Percentiles rank a stretch among this genome's conserved stretches.
Evolutionary conservation across 2,113 vertebrate genomes (phyloP).

Genomic region (Megatriorchis doriae): DNA sequence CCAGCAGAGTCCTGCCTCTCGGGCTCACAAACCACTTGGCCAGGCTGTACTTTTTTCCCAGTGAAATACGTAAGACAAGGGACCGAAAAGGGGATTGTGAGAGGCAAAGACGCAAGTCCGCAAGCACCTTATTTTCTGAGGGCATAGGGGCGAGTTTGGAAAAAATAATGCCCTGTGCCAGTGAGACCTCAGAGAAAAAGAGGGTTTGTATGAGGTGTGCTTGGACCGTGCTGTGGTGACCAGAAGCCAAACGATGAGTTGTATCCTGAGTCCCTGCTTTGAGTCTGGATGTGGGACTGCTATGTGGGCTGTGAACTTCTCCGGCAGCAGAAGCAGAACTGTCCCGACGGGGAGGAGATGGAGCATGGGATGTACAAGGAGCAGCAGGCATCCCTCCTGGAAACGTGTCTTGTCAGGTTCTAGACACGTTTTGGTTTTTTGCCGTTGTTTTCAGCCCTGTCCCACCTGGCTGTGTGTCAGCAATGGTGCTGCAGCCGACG

Average conservation of each 20-base stretch:
- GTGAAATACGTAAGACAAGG: not conserved
- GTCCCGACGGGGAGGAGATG: not conserved
- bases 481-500: not conserved
- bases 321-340: not conserved
- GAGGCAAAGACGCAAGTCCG: rapidly evolving
- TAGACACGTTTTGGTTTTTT: not conserved
- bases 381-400: not conserved
- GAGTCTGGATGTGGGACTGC: not conserved
- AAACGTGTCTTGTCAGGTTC: not conserved
- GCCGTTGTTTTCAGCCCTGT: not conserved
- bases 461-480: not conserved
- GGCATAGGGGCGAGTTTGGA: not conserved
- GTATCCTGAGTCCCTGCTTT: not conserved
- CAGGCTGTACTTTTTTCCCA: not conserved
- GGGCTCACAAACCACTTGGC: too few species aligned
- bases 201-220: not conserved
- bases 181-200: not conserved
- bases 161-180: too few species aligned
- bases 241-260: not conserved
- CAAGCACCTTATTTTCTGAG: not conserved
- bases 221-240: not conserved
- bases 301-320: not conserved
- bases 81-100: not conserved
- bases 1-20: not conserved
- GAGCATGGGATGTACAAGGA: not conserved